Base-by-base conservation (phyloP, 2,113 vertebrate genomes). In the Syrrhaptes paradoxus region DNA sequence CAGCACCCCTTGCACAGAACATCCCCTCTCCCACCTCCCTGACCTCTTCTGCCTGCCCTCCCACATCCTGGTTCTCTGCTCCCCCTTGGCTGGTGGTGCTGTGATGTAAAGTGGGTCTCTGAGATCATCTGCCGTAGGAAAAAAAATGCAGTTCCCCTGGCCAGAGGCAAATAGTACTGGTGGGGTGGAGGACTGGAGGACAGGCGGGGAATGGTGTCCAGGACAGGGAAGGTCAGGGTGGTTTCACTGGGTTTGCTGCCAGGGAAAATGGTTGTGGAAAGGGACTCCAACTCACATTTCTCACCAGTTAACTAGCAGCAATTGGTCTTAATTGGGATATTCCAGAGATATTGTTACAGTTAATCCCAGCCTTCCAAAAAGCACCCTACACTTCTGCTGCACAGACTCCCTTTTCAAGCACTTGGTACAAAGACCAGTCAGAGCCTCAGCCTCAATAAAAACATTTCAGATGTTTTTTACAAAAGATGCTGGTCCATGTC, bases 351-450 rank as follows among this genome's bases (percentile, higher is more conserved):
- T 2, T 67, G 17, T 52, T 93, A 45, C 24, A 57, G 24, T 85
- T 87, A 32, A 80, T 92, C 32, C 21, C 24, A 20, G 54, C 57
- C 49, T 57, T 87, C 57, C 36, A 61, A 65, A 77, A 84, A 65
- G 19, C 21, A n/a, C 9, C 25, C 25, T 52, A 24, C 21, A 8
- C 6, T 57, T 72, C 36, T 0, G 2, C 21, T 78, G 72, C n/a
- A 19, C 0, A 2, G 32, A 32, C 26, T 92, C 13, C 43, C 61
- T 68, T 74, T 29, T 48, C n/a, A 75, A 34, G 15, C 31, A 75
- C 0, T 0, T 7, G 7, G 7, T 36, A 25, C 2, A 4, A 43
- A 72, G 32, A 58, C 22, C 26, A 38, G 11, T 29, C 49, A 58
- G 45, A 85, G 25, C 49, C 54, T 79, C 63, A 80, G 28, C 72